Evolutionary conservation across 2,888 invertebrate species (phyloP).

Genomic region (Lymantria monacha): DNA sequence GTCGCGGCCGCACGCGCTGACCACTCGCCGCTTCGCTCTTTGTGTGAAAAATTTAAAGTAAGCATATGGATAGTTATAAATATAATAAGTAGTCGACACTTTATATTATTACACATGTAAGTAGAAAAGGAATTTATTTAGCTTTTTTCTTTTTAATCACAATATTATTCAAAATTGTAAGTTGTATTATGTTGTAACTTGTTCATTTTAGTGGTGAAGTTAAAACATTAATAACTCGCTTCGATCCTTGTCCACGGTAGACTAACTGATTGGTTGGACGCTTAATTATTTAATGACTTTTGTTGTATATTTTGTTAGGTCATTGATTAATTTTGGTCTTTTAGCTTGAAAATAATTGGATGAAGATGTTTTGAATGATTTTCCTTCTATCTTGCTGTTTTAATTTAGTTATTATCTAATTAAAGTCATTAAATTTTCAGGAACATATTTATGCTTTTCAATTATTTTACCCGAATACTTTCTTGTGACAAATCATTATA

Average conservation of each 20-base stretch:
- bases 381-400: conserved; percentile 81
- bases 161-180: conserved; percentile 82
- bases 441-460: conserved; percentile 63
- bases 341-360: conserved; percentile 74
- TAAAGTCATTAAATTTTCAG: conserved; percentile 83
- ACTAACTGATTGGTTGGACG: conserved; percentile 70
- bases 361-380: conserved; percentile 76
- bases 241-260: conserved; percentile 63
- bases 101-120: conserved; percentile 82
- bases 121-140: conserved; percentile 80
- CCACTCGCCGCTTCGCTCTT: conserved; percentile 56
- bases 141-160: conserved; percentile 80
- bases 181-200: conserved; percentile 78
- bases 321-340: conserved; percentile 81
- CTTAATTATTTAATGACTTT: conserved; percentile 82
- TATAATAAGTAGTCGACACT: conserved; percentile 81
- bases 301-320: conserved; percentile 83
- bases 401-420: conserved; percentile 82
- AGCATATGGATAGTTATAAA: conserved; percentile 77
- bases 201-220: conserved; percentile 74
- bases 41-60: conserved; percentile 79
- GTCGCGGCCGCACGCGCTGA: conserved; percentile 16
- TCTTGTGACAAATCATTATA: no score
- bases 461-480: conserved; percentile 18
- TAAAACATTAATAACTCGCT: conserved; percentile 60